Conservation (phyloP, 2,113 vertebrate genomes). For the Rhinogobius similis region DNA sequence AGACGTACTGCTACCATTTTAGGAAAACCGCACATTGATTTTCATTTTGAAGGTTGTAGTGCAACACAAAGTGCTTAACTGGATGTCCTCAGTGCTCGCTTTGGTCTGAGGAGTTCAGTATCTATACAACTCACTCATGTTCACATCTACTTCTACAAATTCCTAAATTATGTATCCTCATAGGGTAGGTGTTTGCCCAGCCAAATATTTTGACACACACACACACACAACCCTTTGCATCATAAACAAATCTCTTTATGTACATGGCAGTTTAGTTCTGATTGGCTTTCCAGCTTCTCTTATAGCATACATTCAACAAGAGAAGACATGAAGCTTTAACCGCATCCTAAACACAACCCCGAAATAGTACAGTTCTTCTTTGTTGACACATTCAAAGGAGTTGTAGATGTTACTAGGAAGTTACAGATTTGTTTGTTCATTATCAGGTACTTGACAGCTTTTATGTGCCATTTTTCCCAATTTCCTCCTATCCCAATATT, state of each 20-base stretch:
- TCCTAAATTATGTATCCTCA: slow-evolving; percentile 21
- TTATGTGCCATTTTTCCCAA: slow-evolving; percentile 28
- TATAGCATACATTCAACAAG: slow-evolving; percentile 79
- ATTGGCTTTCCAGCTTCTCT: slow-evolving; percentile 71
- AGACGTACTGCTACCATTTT: slow-evolving; percentile 48
- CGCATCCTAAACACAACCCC: slow-evolving; percentile 36
- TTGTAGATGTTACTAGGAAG: slow-evolving; percentile 26
- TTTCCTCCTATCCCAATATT: slow-evolving; percentile 4
- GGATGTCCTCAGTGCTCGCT: slow-evolving; percentile 49
- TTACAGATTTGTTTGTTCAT: slow-evolving; percentile 23
- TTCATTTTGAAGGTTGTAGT: slow-evolving; percentile 61
- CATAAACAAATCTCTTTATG: slow-evolving; percentile 73
- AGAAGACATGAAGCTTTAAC: slow-evolving; percentile 60
- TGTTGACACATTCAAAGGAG: slow-evolving; percentile 57
- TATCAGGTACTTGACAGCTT: slow-evolving; percentile 29
- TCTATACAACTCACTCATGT: slow-evolving; percentile 36
- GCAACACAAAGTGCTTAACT: slow-evolving; percentile 66
- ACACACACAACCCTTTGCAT: slow-evolving; percentile 58
- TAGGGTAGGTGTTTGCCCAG: slow-evolving; percentile 41
- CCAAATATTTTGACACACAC: slow-evolving; percentile 64
- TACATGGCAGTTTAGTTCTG: slow-evolving; percentile 82
- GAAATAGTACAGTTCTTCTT: slow-evolving; percentile 11
- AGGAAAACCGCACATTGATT: slow-evolving; percentile 49
- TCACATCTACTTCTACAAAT: slow-evolving; percentile 35
- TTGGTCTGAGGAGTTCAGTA: slow-evolving; percentile 49